Evolutionary conservation across 2,113 vertebrate genomes (phyloP), one percentile per base, ranked within the genome.

Genomic region (Oncorhynchus mykiss): DNA sequence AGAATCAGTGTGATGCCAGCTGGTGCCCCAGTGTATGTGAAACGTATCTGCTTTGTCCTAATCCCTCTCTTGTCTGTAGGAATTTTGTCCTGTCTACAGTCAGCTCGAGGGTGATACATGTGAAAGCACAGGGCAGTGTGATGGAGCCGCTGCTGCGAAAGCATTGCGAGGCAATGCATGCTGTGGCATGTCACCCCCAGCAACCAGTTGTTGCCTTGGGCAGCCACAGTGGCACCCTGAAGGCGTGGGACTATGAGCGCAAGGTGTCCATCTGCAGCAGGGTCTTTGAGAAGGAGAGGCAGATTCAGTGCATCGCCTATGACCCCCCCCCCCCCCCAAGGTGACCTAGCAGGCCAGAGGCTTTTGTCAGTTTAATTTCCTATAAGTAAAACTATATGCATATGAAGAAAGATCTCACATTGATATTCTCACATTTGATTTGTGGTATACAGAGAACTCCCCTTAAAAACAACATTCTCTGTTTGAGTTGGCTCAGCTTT

Each of bases 31-130:
- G 51, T 34, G 67, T 5, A 51, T 51, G 22, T 8, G 14, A 49
- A 18, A 48, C 20, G 2, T 45, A n/a, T 74, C 16, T 57, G 12
- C 11, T 29, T 31, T 20, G n/a, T 24, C 65, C 16, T 14, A 16
- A 65, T 3, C 2, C 70, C 34, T 70, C 16, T 86, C 31, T 73
- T 85, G 51, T 75, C 78, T 88, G 86, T 89, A 99, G 98, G 90
- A 96, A 97, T 90, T 92, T 98, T 80, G 90, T 98, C 79, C 88
- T 97, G 20, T 94, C 94, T 22, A 97, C 95, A 1, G 80, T 82
- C 13, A 93, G 91, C 6, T 94, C 94, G n/a, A 85, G 81, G 0
- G 90, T 97, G 57, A 78, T 95, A 39, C 95, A 88, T 74, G 84
- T 99, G 76, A 92, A 92, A 13, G 72, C 91, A 49, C 88, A 93